phyloP scores from a whole-genome alignment of 92 coral and sea anemone species.

The Heteractis magnifica region DNA sequence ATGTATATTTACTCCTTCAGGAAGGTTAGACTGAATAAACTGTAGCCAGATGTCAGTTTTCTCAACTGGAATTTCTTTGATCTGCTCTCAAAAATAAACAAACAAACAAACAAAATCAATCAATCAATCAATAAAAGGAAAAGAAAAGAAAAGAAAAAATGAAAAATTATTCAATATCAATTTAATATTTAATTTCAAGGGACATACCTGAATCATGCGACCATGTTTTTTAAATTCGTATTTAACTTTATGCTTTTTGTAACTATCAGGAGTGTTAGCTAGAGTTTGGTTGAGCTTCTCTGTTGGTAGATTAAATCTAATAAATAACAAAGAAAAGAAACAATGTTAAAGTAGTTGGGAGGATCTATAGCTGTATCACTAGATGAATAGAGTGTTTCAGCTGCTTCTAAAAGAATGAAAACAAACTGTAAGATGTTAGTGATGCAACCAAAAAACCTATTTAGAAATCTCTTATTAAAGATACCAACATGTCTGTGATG shows the following conservation, averaged over 20 bases:
- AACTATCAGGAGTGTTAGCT: constrained; percentile 90
- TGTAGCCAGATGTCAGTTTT: constrained; percentile 83
- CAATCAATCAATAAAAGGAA: too few species aligned
- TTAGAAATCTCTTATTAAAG: too few species aligned
- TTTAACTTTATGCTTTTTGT: constrained; percentile 66
- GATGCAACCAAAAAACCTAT: too few species aligned
- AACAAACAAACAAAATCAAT: too few species aligned
- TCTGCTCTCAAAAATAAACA: constrained; percentile 32
- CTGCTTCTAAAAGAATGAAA: too few species aligned
- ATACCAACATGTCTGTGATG: too few species aligned
- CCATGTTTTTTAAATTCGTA: constrained; percentile 86
- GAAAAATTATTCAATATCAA: too few species aligned
- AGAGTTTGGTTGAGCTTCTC: constrained; percentile 70
- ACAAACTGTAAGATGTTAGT: too few species aligned
- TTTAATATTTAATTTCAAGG: background rate
- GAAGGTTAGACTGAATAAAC: constrained; percentile 73
- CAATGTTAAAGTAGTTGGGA: background rate
- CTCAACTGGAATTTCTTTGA: constrained; percentile 84
- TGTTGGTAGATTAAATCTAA: constrained; percentile 87
- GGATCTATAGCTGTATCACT: too few species aligned
- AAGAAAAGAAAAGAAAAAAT: too few species aligned
- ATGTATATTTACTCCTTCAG: constrained; percentile 77
- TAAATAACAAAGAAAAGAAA: background rate
- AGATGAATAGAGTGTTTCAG: too few species aligned
- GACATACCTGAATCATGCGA: constrained; percentile 84